Evolutionary conservation across 2,888 invertebrate genomes (phyloP), one percentile per base, ranked within the genome.

Genomic region (Drosophila koepferae): DNA sequence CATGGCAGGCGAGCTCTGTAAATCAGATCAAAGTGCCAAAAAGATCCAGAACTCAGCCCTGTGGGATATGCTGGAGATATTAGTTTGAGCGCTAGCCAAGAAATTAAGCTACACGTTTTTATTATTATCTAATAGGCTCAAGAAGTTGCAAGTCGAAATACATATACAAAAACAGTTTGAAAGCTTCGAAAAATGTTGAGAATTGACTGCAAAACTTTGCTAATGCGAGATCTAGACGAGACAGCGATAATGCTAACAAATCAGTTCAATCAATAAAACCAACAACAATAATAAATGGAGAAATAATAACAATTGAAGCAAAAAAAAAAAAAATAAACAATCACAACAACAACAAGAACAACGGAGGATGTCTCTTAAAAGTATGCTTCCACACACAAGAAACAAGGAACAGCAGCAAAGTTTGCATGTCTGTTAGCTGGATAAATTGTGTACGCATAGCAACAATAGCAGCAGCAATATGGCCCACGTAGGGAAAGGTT

Each of bases 401-500:
- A 67, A 54, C 34, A 43, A 72, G 60, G 56, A 73, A 56, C 60
- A 62, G 34, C 41, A 65, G 43, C 56, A 55, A 14, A 72, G 66
- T 34, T 68, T 70, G 71, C 56, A 56, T 72, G 62, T 72, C 60
- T 74, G 65, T 62, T 56, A 66, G 62, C 36, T 70, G 78, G 80
- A 86, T 84, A 82, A 88, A 89, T 88, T 83, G 85, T 84, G 80
- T 69, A 56, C 72, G 49, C 56, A 75, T 72, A 64, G 36, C 34
- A 36, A 34, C 18, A 51, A 74, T 41, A 71, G 49, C 76, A 73
- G 71, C 67, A 72, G 77, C 89, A 86, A 86, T 78, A 83, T 85
- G 81, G 80, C 82, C 80, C 63, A 68, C 69, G 81, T 54, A 54
- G 43, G 18, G 62, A 88, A 83, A 89, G 84, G 89, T 89, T 85